Base-by-base conservation (phyloP, 1,140 invertebrate species). In the Caerostris extrusa region DNA sequence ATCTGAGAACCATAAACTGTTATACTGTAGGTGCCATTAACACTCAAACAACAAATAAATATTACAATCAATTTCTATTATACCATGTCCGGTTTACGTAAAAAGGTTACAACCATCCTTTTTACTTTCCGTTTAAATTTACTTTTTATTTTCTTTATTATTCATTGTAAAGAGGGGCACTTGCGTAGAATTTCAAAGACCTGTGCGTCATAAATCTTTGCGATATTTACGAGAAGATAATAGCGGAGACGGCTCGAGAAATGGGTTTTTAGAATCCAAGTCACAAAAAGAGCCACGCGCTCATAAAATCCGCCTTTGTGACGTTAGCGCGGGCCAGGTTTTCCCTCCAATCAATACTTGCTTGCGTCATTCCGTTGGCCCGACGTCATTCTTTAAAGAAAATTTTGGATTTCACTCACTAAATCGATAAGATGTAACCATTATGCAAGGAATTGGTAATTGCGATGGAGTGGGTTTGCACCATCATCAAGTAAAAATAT, bases 151-250 rank as follows among this genome's bases (percentile, higher is more conserved):
- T 34, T 34, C 2, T 34, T 34, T 34, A 34, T 34, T 34, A 34
- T 34, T 34, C 34, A 2, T 34, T 77, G 10, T 5, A 77, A 77
- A 77, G 50, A 77, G 53, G 69, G 7, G 34, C 71, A 53, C 71
- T 53, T 53, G 34, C 71, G 71, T 77, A 64, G 17, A 64, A 64
- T 64, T 64, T 64, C 12, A 64, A 64, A 34, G 34, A 34, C 34
- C 61, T 17, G 10, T 10, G 7, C 61, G 5, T 17, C 71, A 77
- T 77, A 77, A 77, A 77, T 77, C 71, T 77, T 50, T 77, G 50
- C 53, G 50, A 77, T 77, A 53, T 77, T 77, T 77, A 77, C 71
- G 34, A 34, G 71, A 77, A 77, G 19, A 77, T 77, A 77, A 77
- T 77, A 77, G 71, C 4, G 34, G 50, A 77, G 71, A 77, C 61